Evolutionary conservation across 2,797 vertebrate species (phyloP), one percentile per base, ranked within the genome.

Genomic region (Podargus strigoides): DNA sequence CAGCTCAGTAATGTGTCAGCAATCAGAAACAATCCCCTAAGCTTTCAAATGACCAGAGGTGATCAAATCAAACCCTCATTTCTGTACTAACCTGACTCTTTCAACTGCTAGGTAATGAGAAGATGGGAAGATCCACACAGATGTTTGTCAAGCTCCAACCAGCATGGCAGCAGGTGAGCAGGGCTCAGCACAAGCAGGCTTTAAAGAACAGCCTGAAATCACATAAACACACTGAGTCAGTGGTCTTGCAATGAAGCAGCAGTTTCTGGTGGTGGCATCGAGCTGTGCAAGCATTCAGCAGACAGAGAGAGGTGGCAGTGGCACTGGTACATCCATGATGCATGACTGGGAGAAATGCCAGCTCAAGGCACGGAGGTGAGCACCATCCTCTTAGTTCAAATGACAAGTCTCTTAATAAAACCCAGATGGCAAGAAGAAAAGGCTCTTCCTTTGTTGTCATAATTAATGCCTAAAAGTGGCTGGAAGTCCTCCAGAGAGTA

Each of bases 301-400:
- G 62, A 14, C 41, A 32, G 14, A 46, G 23, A 20, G 62, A 36
- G 55, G n/a, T 18, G 63, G 63, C 56, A 63, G 62, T 47, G 12
- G 22, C 23, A 0, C 8, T 1, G 3, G 6, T 8, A 9, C 6
- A 6, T n/a, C 64, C 30, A 34, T 7, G 23, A 27, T 32, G 23
- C 28, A 39, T 0, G 13, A 15, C 36, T 22, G 47, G 42, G 47
- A 70, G n/a, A 70, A 58, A 17, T 3, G 8, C 20, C n/a, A 18
- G 1, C 1, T 17, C 19, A 44, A n/a, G 27, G 42, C 47, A 15
- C 1, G 2, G 37, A 63, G 42, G 42, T 1, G 14, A 70, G 42
- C 50, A 19, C 24, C 3, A 0, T 50, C 36, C 32, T n/a, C 63
- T 62, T n/a, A 23, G 18, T n/a, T 37, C 63, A 34, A 63, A 26